phyloP scores from a whole-genome alignment of 2,888 invertebrate genomes.

The Dusona sp. region DNA sequence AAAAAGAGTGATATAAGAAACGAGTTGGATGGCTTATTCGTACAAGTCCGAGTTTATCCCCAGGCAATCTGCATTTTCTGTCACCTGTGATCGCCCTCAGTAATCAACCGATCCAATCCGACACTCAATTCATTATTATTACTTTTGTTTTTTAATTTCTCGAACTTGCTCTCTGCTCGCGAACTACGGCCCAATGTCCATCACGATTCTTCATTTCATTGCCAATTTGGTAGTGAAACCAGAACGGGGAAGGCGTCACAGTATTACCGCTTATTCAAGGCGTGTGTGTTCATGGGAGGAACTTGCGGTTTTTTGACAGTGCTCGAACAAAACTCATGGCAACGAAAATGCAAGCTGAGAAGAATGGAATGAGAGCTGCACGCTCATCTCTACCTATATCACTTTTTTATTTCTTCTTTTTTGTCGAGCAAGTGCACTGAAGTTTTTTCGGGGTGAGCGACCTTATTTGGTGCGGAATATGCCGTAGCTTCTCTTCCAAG shows the following conservation, averaged over 20 bases:
- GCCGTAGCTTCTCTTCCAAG: constrained; percentile 59
- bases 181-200: constrained; percentile 44
- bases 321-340: constrained; percentile 19
- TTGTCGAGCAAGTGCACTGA: constrained; percentile 56
- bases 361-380: constrained; percentile 55
- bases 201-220: constrained; percentile 71
- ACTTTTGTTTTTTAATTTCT: constrained; percentile 41
- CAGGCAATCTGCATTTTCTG: constrained; percentile 65
- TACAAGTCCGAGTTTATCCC: constrained; percentile 18
- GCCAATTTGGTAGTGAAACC: constrained; percentile 74
- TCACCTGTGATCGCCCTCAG: constrained; percentile 60
- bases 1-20: constrained; percentile 56
- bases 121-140: constrained; percentile 50
- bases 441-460: constrained; percentile 75
- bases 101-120: constrained; percentile 64
- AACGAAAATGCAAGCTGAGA: constrained; percentile 55
- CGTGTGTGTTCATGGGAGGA: constrained; percentile 22
- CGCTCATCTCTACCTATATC: constrained; percentile 55
- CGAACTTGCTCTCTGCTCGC: constrained; percentile 28
- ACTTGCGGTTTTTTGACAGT: constrained; percentile 33
- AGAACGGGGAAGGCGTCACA: constrained; percentile 70
- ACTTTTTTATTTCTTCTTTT: constrained; percentile 36
- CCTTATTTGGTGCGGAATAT: constrained; percentile 77
- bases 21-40: constrained; percentile 53
- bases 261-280: constrained; percentile 23